Base-by-base conservation (phyloP, 2,797 vertebrate species). In the Esox masquinongy region DNA sequence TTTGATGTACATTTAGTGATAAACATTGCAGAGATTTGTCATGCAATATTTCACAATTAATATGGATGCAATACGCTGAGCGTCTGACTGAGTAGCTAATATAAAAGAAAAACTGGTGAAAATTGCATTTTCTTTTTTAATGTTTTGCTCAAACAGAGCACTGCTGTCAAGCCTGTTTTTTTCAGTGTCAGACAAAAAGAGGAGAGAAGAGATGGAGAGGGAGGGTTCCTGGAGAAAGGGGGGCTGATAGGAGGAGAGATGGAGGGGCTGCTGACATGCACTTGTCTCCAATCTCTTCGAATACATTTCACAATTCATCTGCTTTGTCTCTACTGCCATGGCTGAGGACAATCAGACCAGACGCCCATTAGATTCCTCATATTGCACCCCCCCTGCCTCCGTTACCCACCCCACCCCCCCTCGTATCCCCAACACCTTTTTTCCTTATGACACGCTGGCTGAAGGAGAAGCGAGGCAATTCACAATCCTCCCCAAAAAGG, bases 231-330 rank as follows among this genome's bases (percentile, higher is more conserved):
- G 87, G 85, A 91, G 86, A 88, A 85, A 82, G 80, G 85, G 9
- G 79, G 68, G 92, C 91, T 80, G 69, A 92, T 91, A 94, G 90
- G 88, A 74, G 88, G 88, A 87, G 89, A 92, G 95, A 89, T 88
- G 87, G 92, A 90, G 90, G 92, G 91, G 93, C 92, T 93, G 93
- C 93, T 95, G 95, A 95, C 96, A 96, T 96, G 96, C 94, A 96
- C 96, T 97, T 96, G 96, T 95, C 97, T 96, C 95, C 96, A 97
- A 97, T 97, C 97, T 96, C 95, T 98, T 97, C 97, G 96, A 99
- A 98, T 98, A 97, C 95, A 98, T 99, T 97, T 98, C 97, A 99
- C 97, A 99, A 99, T 98, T 99, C 97, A 99, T 99, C 96, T 97
- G 97, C 96, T 99, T 98, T 98, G 96, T 99, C 97, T 99, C 96